Percentiles rank a stretch among this genome's conserved stretches.
These are phyloP conservation scores for Caranx ignobilis DNA, from an alignment of 2,113 vertebrate species.

Conservation along the genomic window DNA sequence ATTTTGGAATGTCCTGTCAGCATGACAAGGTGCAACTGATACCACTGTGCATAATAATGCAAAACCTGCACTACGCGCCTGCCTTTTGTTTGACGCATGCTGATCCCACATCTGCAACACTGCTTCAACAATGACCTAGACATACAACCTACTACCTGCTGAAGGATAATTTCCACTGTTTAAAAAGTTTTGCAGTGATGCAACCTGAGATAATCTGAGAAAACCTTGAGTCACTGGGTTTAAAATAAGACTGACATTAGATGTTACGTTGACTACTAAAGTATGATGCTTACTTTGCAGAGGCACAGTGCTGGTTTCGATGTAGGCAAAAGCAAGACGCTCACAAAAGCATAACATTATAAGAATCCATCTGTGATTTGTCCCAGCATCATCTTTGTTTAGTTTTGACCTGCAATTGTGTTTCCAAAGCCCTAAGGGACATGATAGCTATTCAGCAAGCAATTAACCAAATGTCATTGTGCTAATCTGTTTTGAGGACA, in stretches of 20 bases:
- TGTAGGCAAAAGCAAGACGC: neutral
- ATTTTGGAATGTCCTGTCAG: neutral
- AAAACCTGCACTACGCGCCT: neutral
- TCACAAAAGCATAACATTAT: neutral
- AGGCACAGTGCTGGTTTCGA: neutral
- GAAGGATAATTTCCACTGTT: neutral
- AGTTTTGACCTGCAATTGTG: neutral
- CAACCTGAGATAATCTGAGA: neutral
- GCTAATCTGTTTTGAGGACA: neutral
- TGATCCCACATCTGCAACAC: neutral
- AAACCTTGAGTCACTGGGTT: neutral
- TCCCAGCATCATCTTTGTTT: neutral
- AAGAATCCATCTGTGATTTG: no score
- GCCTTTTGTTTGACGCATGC: neutral
- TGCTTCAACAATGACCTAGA: neutral
- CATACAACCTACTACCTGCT: neutral
- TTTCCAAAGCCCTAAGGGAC: neutral
- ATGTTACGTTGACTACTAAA: neutral
- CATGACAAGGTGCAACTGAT: neutral
- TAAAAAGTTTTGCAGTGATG: neutral
- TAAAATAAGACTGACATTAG: neutral
- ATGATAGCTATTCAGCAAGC: neutral
- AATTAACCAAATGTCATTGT: neutral
- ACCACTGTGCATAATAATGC: neutral
- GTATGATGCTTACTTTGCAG: neutral